phyloP scores from a whole-genome alignment of 1,140 invertebrate species.

The Aphaenogaster floridana region DNA sequence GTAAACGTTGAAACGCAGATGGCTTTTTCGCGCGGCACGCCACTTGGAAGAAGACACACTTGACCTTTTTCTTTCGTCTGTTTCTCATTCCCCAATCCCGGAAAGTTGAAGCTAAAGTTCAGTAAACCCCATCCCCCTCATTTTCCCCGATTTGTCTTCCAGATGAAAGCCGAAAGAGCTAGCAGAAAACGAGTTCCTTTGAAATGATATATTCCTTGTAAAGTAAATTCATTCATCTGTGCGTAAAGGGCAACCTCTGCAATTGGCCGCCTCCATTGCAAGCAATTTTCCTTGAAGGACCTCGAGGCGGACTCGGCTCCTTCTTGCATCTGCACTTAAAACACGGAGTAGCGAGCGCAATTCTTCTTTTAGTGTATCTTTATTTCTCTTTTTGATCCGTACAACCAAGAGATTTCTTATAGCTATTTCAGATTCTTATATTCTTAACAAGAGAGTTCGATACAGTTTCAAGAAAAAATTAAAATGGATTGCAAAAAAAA shows the following conservation, averaged over 20 bases:
- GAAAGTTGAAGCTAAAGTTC: conserved; percentile 19
- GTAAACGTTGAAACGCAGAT: conserved; percentile 55
- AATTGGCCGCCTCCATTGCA: conserved; percentile 49
- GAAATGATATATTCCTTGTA: conserved; percentile 54
- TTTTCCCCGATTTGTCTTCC: conserved; percentile 45
- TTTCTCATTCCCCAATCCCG: conserved; percentile 23
- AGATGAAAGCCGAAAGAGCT: conserved; percentile 45
- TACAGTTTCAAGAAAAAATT: conserved; percentile 3
- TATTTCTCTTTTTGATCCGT: conserved; percentile 11
- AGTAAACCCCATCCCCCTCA: neutral
- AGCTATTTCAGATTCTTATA: conserved; percentile 32
- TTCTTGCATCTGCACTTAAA: conserved; percentile 45
- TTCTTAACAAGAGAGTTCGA: conserved; percentile 35
- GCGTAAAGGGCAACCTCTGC: conserved; percentile 55
- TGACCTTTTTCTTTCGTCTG: conserved; percentile 9
- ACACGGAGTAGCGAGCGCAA: conserved; percentile 6
- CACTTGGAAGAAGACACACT: neutral
- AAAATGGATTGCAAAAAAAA: neutral
- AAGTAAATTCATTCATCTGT: conserved; percentile 62
- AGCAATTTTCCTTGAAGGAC: conserved; percentile 51
- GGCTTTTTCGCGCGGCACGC: conserved; percentile 14
- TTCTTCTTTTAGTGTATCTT: conserved; percentile 26
- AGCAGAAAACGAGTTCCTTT: conserved; percentile 61
- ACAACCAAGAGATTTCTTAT: neutral
- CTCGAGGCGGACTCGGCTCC: neutral